Percentiles rank a stretch among this genome's conserved stretches.
Evolutionary conservation across 2,113 vertebrate genomes (phyloP).

Genomic region (Equus przewalskii): DNA sequence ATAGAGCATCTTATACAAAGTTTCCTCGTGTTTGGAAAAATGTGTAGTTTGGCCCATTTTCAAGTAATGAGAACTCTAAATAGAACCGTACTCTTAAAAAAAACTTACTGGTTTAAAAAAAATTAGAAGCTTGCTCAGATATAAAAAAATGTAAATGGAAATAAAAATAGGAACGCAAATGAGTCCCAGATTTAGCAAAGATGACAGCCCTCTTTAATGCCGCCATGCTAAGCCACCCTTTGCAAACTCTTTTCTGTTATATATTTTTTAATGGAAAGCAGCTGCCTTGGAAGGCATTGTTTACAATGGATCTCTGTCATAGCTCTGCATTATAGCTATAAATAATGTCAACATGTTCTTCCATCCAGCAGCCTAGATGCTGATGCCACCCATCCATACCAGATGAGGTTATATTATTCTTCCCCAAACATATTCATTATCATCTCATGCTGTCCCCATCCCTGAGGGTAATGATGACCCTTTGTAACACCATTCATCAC

Average conservation of each 20-base stretch:
- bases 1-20: conserved; percentile 28
- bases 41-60: conserved; percentile 79
- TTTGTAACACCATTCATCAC: conserved; percentile 64
- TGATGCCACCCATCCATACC: conserved; percentile 62
- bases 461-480: conserved; percentile 58
- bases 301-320: conserved; percentile 78
- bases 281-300: conserved; percentile 74
- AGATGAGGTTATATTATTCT: conserved; percentile 73
- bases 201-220: conserved; percentile 69
- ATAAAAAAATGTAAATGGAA: conserved; percentile 72
- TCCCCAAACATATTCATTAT: conserved; percentile 71
- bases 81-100: conserved; percentile 59
- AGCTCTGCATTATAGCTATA: conserved; percentile 66
- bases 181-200: conserved; percentile 76
- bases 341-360: conserved; percentile 76
- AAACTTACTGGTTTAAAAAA: conserved; percentile 66
- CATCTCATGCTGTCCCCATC: conserved; percentile 26
- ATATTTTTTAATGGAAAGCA: conserved; percentile 76
- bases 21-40: conserved; percentile 65
- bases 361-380: conserved; percentile 60
- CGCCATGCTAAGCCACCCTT: conserved; percentile 49
- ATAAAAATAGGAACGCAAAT: conserved; percentile 78
- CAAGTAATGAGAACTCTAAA: conserved; percentile 80
- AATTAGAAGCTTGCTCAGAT: conserved; percentile 72
- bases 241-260: conserved; percentile 43